Conservation (phyloP, 2,113 vertebrate species). For the Micronisus gabar region DNA sequence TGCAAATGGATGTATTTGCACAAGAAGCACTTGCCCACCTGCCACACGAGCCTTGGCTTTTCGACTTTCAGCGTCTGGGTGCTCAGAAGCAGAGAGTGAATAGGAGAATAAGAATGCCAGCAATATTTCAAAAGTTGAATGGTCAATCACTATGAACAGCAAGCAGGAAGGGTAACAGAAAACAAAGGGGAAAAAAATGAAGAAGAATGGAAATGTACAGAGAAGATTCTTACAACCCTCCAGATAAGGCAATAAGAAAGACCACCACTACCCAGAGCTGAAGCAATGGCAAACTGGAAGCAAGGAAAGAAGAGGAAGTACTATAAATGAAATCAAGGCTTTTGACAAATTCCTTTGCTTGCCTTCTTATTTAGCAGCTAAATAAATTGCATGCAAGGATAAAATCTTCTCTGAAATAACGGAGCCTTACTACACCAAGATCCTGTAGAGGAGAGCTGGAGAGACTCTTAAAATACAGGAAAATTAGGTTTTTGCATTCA, state of each 20-base stretch:
- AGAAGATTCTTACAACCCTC: not conserved
- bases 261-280: not conserved
- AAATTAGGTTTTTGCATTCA: not conserved
- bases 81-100: not conserved
- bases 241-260: not conserved
- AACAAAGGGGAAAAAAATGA: not conserved
- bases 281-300: not conserved
- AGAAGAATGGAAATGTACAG: not conserved
- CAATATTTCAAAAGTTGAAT: conserved; percentile 29
- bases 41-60: not conserved
- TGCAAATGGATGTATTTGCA: conserved; percentile 40
- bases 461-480: not conserved
- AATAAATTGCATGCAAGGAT: not conserved
- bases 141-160: not conserved
- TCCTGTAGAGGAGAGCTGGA: not conserved
- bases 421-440: not conserved
- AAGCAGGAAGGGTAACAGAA: not conserved
- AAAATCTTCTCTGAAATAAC: not conserved
- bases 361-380: not conserved
- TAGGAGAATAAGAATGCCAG: not conserved
- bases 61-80: not conserved
- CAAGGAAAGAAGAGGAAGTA: not conserved
- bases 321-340: not conserved
- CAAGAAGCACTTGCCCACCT: conserved; percentile 38
- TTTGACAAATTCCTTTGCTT: not conserved